Evolutionary conservation across 2,113 vertebrate genomes (phyloP), one percentile per base, ranked within the genome.

Genomic region (Puma concolor): DNA sequence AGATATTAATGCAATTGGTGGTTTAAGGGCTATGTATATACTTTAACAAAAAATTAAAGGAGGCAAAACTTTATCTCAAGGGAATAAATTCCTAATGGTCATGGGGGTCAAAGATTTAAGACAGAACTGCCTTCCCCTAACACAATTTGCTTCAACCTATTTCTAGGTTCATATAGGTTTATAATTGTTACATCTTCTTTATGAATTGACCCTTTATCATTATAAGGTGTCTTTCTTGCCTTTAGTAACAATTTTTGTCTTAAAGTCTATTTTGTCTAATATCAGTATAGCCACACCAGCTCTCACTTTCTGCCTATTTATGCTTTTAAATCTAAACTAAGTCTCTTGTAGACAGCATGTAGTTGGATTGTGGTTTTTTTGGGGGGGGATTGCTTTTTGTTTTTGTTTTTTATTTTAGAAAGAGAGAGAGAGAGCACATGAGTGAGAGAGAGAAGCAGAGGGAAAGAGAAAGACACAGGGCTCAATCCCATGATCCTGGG

Each of bases 281-380:
- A 36, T 60, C 44, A 81, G 3, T 52, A 6, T 15, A 67, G 25
- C 60, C 57, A 41, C 25, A 69, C 7, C 4, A 2, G 11, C 63
- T 88, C n/a, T 79, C 54, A 92, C 48, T 90, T 87, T 74, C 63
- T 80, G 4, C 25, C 23, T 84, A 16, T 54, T 74, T 95, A 79
- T 80, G 38, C 54, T 19, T 92, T 94, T 96, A 25, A 92, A 36
- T 50, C 21, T 88, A 88, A 76, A 89, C 13, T 63, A 52, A 92
- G n/a, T 41, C 52, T 80, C 13, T 63, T 72, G 0, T 38, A 44
- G 41, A 74, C 2, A 36, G 23, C 19, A 64, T 72, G 60, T 13
- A 79, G 33, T 83, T 83, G 21, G 57, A 60, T 60, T 60, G 21
- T 60, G 57, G 21, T 23, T 54, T 23, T 8, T 44, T 44, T 1